Evolutionary conservation across 2,797 vertebrate species (phyloP).

Genomic region (Lateolabrax maculatus): DNA sequence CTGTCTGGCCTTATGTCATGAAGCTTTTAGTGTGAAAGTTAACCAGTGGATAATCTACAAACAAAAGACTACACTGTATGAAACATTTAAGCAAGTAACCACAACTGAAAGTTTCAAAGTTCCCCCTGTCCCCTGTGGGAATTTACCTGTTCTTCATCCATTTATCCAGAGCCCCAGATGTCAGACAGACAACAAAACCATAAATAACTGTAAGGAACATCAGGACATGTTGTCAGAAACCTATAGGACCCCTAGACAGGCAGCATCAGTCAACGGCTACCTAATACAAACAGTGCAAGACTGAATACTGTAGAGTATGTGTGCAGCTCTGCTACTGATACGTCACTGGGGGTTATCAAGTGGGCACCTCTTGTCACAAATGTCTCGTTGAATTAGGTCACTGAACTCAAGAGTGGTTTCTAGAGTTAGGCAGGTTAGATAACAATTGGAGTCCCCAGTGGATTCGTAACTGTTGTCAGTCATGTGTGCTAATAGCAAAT

Average conservation of each 20-base stretch:
- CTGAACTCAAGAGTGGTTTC: constrained; percentile 31
- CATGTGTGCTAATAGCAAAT: not conserved
- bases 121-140: not conserved
- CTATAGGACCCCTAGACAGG: constrained; percentile 34
- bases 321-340: constrained; percentile 47
- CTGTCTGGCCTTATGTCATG: not conserved
- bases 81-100: not conserved
- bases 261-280: constrained; percentile 36
- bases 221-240: constrained; percentile 37
- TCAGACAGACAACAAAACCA: constrained; percentile 15
- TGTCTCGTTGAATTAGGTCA: constrained; percentile 52
- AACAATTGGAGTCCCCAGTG: not conserved
- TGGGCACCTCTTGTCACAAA: constrained; percentile 42
- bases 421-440: constrained; percentile 12
- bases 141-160: not conserved
- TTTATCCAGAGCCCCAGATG: not conserved
- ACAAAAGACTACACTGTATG: not conserved
- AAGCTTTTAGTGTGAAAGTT: not conserved
- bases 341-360: constrained; percentile 58
- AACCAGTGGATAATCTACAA: not conserved
- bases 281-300: constrained; percentile 37
- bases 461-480: constrained; percentile 8
- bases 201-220: constrained; percentile 25
- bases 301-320: constrained; percentile 24
- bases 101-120: not conserved